A percentile compares a stretch with the other conserved stretches of the same genome.
phyloP scores from a whole-genome alignment of 2,113 vertebrate genomes.

The Ploceus nigricollis region DNA sequence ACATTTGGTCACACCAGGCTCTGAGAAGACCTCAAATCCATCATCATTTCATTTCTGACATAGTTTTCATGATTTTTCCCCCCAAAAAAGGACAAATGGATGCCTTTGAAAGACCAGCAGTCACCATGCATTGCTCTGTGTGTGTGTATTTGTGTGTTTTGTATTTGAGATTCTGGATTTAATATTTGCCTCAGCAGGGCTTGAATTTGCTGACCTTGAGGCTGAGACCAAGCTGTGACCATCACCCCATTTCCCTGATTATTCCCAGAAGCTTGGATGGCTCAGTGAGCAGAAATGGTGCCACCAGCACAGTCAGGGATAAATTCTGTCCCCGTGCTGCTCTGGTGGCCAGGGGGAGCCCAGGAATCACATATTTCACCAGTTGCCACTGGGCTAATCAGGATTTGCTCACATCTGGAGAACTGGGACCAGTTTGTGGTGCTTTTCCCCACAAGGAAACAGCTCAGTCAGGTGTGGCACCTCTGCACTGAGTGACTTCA shows the following conservation, averaged over 20 bases:
- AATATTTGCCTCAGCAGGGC: not conserved
- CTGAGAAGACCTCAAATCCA: not conserved
- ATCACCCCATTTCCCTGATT: not conserved
- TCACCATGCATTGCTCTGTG: not conserved
- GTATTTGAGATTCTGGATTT: not conserved
- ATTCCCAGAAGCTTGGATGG: not conserved
- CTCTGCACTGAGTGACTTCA: not conserved
- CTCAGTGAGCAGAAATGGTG: not conserved
- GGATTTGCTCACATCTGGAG: not conserved
- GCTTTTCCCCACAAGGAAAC: not conserved
- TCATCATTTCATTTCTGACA: not conserved
- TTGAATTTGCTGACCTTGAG: not conserved
- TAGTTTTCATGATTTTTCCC: not conserved
- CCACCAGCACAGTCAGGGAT: not conserved
- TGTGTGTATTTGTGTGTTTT: rapidly evolving
- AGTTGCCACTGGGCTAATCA: not conserved
- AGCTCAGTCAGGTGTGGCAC: rapidly evolving
- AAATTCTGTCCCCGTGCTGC: not conserved
- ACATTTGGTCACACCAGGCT: not conserved
- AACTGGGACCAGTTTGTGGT: not conserved
- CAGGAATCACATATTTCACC: not conserved
- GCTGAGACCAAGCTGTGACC: not conserved
- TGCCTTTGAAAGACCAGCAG: not conserved
- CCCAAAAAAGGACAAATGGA: not conserved
- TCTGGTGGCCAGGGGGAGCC: not conserved